Evolutionary conservation across 2,888 invertebrate genomes (phyloP), one percentile per base, ranked within the genome.

Genomic region (Dinocampus coccinellae): DNA sequence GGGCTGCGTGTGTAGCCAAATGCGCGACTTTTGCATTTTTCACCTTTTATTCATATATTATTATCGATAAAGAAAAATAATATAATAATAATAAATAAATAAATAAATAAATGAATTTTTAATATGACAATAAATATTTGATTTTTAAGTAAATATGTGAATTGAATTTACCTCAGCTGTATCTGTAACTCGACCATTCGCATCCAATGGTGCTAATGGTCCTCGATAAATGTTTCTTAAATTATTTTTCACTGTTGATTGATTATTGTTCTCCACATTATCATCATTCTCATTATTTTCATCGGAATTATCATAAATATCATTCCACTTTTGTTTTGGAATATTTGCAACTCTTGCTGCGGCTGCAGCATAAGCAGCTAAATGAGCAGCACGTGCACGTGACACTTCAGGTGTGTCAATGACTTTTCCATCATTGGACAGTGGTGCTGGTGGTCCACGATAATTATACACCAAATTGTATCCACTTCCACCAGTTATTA

Each of bases 1-100:
- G 80, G 9, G 85, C 47, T 1, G 47, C 85, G 70, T 84, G 85
- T 16, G 85, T 85, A 3, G 83, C 81, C 11, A 87, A 78, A 79
- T 88, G 89, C n/a, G 87, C 87, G 29, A 85, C 87, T 75, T 88
- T 88, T 26, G 89, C 89, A 68, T 85, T 86, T 9, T 83, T 84
- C 20, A 89, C 89, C 84, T 87, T 47, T n/a, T 3, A 70, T 57
- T 69, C 10, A 39, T 20, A 26, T 11, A 42, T 13, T 6, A 20
- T 55, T 55, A 10, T 2, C 2, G 36, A 11, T 34, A n/a, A 22
- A 22, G 9, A 11, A n/a, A n/a, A n/a, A n/a, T n/a, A n/a, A n/a
- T n/a, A n/a, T n/a, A n/a, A n/a, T n/a, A n/a, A n/a, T n/a, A 4
- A 16, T 22, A 22, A 61, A 16, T 34, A 6, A 39, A 47, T 26